phyloP scores from a whole-genome alignment of 1,140 invertebrate genomes.

The Musca domestica region DNA sequence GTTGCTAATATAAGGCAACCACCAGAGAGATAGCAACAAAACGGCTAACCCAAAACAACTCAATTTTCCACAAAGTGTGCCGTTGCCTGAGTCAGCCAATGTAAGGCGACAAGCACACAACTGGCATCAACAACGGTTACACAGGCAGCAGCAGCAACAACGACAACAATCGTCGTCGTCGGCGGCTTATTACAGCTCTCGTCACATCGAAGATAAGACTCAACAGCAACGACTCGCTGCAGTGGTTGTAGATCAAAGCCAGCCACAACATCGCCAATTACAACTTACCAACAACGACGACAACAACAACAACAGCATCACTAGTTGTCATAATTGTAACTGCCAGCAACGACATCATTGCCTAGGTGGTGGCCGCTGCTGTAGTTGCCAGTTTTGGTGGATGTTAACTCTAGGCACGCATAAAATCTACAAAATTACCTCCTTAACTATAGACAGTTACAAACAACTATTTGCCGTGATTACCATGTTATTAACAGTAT shows the following conservation, averaged over 20 bases:
- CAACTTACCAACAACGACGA: background rate
- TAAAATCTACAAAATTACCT: constrained; percentile 16
- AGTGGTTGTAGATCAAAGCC: background rate
- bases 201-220: no score
- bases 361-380: background rate
- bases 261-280: no score
- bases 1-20: constrained; percentile 17
- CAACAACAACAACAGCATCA: no score
- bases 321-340: constrained; percentile 1
- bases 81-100: background rate
- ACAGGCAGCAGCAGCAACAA: background rate
- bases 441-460: constrained; percentile 16
- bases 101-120: background rate
- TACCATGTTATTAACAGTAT: constrained; percentile 18
- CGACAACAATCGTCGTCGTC: background rate
- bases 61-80: background rate
- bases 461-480: constrained; percentile 16
- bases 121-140: background rate
- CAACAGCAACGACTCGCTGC: no score
- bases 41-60: constrained; percentile 15
- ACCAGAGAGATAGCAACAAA: constrained; percentile 10
- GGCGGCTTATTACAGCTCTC: no score
- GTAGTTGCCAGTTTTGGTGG: background rate
- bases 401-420: constrained; percentile 10
- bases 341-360: background rate